A percentile compares a stretch with the other conserved stretches of the same genome.
Evolutionary conservation across 2,113 vertebrate genomes (phyloP).

Genomic region (Cepphus grylle): DNA sequence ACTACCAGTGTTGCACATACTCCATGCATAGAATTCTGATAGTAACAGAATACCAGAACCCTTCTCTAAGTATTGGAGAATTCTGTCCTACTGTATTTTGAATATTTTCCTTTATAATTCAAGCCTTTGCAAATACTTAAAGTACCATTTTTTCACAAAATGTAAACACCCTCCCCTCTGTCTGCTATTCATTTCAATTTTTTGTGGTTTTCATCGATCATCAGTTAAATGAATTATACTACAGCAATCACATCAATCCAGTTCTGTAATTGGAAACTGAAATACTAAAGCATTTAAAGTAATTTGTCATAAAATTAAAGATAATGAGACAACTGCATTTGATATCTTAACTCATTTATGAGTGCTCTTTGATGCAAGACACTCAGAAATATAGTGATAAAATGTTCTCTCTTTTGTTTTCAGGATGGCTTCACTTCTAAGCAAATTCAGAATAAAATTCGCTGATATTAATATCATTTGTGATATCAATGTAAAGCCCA

Average conservation of each 20-base stretch:
- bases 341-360: constrained; percentile 42
- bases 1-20: background rate
- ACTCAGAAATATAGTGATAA: constrained; percentile 21
- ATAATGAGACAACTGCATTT: constrained; percentile 43
- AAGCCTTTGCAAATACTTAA: background rate
- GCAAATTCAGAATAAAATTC: constrained; percentile 95
- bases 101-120: background rate
- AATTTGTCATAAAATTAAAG: constrained; percentile 36
- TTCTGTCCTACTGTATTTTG: background rate
- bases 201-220: background rate
- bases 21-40: background rate
- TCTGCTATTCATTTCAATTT: background rate
- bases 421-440: constrained; percentile 91
- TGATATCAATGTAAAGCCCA: constrained; percentile 87
- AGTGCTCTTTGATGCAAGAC: constrained; percentile 40
- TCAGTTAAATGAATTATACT: background rate
- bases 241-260: background rate
- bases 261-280: constrained; percentile 26
- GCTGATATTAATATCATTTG: constrained; percentile 87
- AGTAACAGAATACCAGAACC: background rate
- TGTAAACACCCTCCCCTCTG: background rate
- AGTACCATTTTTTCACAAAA: background rate
- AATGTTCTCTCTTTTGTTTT: constrained; percentile 56
- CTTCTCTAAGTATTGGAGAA: background rate
- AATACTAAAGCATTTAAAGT: constrained; percentile 31